Percentiles rank a stretch among this genome's conserved stretches.
phyloP scores from a whole-genome alignment of 2,113 vertebrate species.

The Phycodurus eques region DNA sequence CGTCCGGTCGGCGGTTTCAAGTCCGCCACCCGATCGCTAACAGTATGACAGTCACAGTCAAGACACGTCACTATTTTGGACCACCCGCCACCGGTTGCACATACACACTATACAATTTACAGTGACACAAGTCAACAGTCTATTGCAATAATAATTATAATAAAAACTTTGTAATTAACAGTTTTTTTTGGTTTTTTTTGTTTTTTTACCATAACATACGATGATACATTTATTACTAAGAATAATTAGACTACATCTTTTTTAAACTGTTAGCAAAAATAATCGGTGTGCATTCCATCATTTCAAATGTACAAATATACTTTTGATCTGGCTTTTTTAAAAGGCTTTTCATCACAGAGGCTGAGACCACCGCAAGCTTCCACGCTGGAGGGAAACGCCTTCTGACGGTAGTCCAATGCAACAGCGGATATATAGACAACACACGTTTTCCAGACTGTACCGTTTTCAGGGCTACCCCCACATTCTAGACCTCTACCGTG shows the following conservation, averaged over 20 bases:
- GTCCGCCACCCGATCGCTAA: constrained; percentile 54
- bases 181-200: constrained; percentile 6
- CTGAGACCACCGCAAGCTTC: constrained; percentile 47
- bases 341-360: constrained; percentile 59
- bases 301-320: constrained; percentile 87
- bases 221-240: constrained; percentile 65
- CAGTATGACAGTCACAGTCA: constrained; percentile 56
- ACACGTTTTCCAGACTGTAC: constrained; percentile 32
- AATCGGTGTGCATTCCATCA: constrained; percentile 80
- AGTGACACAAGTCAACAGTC: constrained; percentile 67
- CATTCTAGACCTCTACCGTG: not conserved
- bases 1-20: constrained; percentile 36
- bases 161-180: constrained; percentile 59
- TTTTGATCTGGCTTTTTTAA: constrained; percentile 81
- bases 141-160: constrained; percentile 51
- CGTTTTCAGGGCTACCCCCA: constrained; percentile 21
- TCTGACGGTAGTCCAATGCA: constrained; percentile 43
- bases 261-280: constrained; percentile 74
- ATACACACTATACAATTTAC: constrained; percentile 45
- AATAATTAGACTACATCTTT: constrained; percentile 60
- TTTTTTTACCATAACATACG: constrained; percentile 54
- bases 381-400: constrained; percentile 27
- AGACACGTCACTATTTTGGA: constrained; percentile 56
- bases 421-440: constrained; percentile 23
- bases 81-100: constrained; percentile 52